Conservation (phyloP, 1,140 invertebrate species). For the Drosophila mayri region DNA sequence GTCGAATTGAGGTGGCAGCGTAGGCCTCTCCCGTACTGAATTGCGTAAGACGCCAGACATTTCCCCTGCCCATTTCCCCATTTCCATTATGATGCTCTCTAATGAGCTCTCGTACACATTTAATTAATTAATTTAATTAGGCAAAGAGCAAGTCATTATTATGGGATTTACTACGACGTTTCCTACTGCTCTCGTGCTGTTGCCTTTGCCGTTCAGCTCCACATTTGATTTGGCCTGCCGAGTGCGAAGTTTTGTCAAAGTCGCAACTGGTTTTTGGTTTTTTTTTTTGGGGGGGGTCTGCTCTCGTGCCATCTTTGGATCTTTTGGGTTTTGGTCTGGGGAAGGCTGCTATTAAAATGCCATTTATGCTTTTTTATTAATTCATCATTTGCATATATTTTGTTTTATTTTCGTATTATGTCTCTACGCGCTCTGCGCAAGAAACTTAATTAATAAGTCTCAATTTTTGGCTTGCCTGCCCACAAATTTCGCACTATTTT, state of each 20-base stretch:
- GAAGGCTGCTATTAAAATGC: slow-evolving; percentile 72
- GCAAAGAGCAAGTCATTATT: slow-evolving; percentile 61
- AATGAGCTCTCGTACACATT: slow-evolving; percentile 75
- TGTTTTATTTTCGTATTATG: slow-evolving; percentile 55
- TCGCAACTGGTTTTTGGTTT: slow-evolving; percentile 16
- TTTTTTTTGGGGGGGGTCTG: background rate
- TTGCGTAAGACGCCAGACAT: slow-evolving; percentile 40
- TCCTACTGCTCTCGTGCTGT: slow-evolving; percentile 47
- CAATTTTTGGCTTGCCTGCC: slow-evolving; percentile 72
- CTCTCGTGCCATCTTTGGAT: slow-evolving; percentile 56
- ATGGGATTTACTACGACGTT: slow-evolving; percentile 58
- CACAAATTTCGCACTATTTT: slow-evolving; percentile 80
- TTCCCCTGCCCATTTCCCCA: slow-evolving; percentile 25
- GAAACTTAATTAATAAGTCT: slow-evolving; percentile 81
- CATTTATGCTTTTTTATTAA: slow-evolving; percentile 74
- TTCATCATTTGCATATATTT: slow-evolving; percentile 77
- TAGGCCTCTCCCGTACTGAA: slow-evolving; percentile 24
- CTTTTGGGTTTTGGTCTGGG: slow-evolving; percentile 24
- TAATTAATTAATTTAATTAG: slow-evolving; percentile 80
- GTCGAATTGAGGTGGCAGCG: slow-evolving; percentile 1
- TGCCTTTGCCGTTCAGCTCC: slow-evolving; percentile 20
- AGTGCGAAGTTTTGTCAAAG: slow-evolving; percentile 51
- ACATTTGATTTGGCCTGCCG: slow-evolving; percentile 39
- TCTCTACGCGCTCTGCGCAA: slow-evolving; percentile 39
- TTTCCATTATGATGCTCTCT: slow-evolving; percentile 40